Conservation (phyloP, 2,888 invertebrate genomes). For the Arge pagana region DNA sequence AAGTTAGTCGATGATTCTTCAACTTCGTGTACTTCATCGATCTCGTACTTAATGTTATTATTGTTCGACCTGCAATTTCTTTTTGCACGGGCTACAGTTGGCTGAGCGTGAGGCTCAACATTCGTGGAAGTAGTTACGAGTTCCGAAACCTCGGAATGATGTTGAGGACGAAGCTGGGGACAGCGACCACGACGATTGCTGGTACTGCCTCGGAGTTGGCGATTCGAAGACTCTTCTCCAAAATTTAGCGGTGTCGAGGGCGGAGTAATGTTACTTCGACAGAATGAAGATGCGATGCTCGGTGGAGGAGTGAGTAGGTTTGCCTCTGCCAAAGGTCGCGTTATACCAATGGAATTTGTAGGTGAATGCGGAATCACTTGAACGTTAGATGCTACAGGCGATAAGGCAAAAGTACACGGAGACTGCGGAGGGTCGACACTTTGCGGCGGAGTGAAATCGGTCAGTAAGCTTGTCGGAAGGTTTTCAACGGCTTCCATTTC, state of each 20-base stretch:
- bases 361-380: constrained; percentile 14
- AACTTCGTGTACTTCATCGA: background rate
- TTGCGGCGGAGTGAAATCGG: constrained; percentile 19
- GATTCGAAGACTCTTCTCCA: background rate
- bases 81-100: background rate
- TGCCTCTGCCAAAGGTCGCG: background rate
- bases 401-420: constrained; percentile 6
- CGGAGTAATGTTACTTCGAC: constrained; percentile 3
- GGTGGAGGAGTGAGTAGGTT: constrained; percentile 13
- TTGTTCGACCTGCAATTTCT: background rate
- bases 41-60: background rate
- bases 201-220: background rate
- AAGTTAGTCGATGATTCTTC: background rate
- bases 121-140: background rate
- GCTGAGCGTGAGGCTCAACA: too few relatives aligned
- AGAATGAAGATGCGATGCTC: background rate
- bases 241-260: constrained; percentile 8
- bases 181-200: too few relatives aligned
- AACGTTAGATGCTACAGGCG: background rate
- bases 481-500: constrained; percentile 14
- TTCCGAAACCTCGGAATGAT: background rate
- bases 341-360: constrained; percentile 2
- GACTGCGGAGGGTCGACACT: constrained; percentile 21
- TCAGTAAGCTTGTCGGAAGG: constrained; percentile 1
- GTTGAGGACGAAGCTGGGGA: background rate